Conservation (phyloP, 2,113 vertebrate species). For the Cervus canadensis region DNA sequence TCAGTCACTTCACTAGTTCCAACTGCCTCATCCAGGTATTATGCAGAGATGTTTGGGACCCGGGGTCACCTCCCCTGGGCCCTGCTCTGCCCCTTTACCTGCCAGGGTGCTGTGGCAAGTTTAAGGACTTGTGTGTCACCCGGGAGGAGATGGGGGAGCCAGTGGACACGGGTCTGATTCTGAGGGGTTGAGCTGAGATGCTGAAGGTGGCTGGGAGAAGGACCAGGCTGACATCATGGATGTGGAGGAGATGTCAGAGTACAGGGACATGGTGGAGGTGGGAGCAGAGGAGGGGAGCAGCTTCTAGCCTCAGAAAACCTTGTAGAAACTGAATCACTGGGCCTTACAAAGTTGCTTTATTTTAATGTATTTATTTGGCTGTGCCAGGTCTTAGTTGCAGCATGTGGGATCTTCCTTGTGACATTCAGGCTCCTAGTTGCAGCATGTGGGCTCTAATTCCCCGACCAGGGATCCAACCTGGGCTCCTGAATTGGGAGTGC, state of each 20-base stretch:
- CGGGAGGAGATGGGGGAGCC: background rate
- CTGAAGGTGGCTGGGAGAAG: background rate
- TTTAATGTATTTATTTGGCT: background rate
- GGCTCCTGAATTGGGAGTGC: background rate
- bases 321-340: background rate
- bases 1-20: background rate
- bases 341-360: background rate
- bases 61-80: background rate
- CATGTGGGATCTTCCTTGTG: background rate
- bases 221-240: background rate
- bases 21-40: rapidly evolving
- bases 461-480: background rate
- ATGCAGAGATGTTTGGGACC: background rate
- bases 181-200: background rate
- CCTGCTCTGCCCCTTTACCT: background rate
- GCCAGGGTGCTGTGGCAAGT: too few relatives aligned
- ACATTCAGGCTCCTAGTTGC: background rate
- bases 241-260: background rate
- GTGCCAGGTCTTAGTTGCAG: background rate
- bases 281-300: background rate
- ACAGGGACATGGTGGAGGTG: rapidly evolving
- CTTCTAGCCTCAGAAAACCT: background rate
- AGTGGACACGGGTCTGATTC: background rate
- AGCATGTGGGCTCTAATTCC: background rate
- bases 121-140: background rate